phyloP scores from a whole-genome alignment of 2,888 invertebrate species.

The Epinotia bilunana region DNA sequence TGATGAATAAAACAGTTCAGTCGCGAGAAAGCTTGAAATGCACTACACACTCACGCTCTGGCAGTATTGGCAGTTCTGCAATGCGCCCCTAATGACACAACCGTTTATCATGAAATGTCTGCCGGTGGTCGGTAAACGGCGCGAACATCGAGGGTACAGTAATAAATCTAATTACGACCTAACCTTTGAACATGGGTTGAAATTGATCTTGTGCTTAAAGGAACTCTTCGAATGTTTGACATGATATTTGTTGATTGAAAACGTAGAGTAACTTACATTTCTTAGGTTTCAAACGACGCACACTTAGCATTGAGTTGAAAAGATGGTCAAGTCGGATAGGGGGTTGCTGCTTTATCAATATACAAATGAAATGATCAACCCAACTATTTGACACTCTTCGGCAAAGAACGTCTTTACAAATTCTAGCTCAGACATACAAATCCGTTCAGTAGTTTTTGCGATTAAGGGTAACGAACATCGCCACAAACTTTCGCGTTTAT shows the following conservation, averaged over 20 bases:
- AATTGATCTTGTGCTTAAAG: not conserved
- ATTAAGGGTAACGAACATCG: not conserved
- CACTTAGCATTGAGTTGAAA: no score
- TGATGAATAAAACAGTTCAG: not conserved
- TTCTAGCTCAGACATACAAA: no score
- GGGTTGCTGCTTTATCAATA: no score
- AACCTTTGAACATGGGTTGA: not conserved
- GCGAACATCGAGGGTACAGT: not conserved
- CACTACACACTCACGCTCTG: not conserved
- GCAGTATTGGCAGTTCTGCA: conserved; percentile 7
- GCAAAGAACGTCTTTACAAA: not conserved
- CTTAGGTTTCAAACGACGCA: no score
- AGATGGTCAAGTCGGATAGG: no score
- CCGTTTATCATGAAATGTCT: conserved; percentile 30
- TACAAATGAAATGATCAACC: no score
- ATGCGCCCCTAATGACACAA: conserved; percentile 26
- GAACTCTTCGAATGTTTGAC: not conserved
- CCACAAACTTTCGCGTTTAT: not conserved
- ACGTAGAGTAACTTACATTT: no score
- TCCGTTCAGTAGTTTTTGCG: not conserved
- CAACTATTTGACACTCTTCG: no score
- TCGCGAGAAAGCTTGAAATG: not conserved
- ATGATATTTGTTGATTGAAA: no score
- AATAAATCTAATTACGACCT: not conserved
- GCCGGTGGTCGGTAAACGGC: conserved; percentile 3